Evolutionary conservation across 2,113 vertebrate genomes (phyloP).

Genomic region (Halcyon senegalensis): DNA sequence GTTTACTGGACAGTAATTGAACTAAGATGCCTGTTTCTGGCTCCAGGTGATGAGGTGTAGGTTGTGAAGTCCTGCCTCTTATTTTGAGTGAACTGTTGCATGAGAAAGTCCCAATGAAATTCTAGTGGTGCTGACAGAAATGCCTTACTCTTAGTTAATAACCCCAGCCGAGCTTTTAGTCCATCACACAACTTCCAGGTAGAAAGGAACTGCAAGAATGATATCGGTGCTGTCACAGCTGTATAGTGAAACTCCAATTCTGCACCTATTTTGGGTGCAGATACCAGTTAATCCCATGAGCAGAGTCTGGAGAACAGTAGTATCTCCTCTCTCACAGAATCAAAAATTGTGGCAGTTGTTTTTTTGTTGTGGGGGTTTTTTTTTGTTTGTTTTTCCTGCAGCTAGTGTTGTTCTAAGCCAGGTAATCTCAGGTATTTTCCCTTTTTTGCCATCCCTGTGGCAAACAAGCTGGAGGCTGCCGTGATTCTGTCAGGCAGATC

Average conservation of each 20-base stretch:
- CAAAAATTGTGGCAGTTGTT: background rate
- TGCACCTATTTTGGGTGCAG: background rate
- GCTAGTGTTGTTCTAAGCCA: background rate
- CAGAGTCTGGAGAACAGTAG: background rate
- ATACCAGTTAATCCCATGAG: background rate
- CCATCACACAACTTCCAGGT: background rate
- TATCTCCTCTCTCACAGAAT: background rate
- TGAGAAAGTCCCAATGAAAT: background rate
- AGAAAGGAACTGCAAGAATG: background rate
- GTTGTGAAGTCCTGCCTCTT: background rate
- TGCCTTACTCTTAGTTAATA: background rate
- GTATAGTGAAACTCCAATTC: background rate
- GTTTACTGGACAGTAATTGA: background rate
- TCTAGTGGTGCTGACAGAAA: background rate
- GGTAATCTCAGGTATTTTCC: background rate
- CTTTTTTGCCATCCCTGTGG: background rate
- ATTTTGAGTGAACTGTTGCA: background rate
- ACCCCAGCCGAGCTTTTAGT: background rate
- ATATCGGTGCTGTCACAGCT: background rate
- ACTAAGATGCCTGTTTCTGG: background rate
- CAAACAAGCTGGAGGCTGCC: background rate
- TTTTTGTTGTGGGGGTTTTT: background rate
- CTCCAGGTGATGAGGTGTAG: background rate
- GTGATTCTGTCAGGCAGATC: background rate
- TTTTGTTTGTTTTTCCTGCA: background rate